Percentiles rank a stretch among this genome's conserved stretches.
phyloP scores from a whole-genome alignment of 2,797 vertebrate species.

The Leucoraja ocellata region DNA sequence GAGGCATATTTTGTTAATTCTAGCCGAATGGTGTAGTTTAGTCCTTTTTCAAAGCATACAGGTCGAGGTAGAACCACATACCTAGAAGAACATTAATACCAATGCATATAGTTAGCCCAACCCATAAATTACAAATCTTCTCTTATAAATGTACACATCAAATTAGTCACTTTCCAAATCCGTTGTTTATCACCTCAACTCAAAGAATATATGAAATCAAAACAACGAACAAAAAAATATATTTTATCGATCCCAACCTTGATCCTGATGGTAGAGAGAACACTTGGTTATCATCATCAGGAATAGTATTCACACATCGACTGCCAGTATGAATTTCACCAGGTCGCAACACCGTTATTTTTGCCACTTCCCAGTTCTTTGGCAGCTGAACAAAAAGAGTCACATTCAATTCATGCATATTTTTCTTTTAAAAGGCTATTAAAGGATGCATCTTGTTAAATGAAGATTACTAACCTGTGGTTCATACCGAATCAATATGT shows the following conservation, averaged over 20 bases:
- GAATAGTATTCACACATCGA: constrained; percentile 85
- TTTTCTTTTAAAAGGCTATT: not conserved
- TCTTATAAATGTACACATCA: not conserved
- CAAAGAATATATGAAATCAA: not conserved
- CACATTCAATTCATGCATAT: not conserved
- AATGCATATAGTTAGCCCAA: constrained; percentile 2
- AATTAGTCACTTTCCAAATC: not conserved
- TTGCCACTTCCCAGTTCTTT: constrained; percentile 90
- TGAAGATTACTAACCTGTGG: constrained; percentile 72
- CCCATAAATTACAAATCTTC: not conserved
- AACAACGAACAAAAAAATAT: not conserved
- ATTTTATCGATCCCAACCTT: constrained; percentile 59
- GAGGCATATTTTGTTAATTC: constrained; percentile 77
- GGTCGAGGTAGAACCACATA: constrained; percentile 74
- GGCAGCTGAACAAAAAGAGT: constrained; percentile 65
- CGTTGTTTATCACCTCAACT: not conserved
- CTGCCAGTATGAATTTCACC: constrained; percentile 74
- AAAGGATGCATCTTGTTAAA: not conserved
- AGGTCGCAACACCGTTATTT: constrained; percentile 75
- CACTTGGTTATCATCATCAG: constrained; percentile 85
- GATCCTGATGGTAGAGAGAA: constrained; percentile 81
- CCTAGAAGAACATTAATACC: constrained; percentile 51
- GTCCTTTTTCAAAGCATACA: constrained; percentile 80
- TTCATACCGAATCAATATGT: constrained; percentile 87
- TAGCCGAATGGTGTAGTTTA: constrained; percentile 86